These are phyloP conservation scores for Onychomys arenicola DNA, from an alignment of 2,797 vertebrate species.

Conservation along the genomic window DNA sequence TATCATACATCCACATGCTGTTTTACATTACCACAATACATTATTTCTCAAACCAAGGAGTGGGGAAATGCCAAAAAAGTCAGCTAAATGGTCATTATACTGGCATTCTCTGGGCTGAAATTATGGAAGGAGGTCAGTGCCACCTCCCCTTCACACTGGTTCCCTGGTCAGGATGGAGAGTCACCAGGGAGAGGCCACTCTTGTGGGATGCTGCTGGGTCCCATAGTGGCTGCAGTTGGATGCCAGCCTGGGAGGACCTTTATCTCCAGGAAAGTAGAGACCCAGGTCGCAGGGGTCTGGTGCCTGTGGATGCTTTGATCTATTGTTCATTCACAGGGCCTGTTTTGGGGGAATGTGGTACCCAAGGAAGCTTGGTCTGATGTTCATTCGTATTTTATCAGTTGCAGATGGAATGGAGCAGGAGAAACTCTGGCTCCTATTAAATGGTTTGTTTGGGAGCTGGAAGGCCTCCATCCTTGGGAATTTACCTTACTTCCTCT, in stretches of 20 bases:
- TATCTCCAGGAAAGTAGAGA: neutral
- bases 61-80: neutral
- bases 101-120: neutral
- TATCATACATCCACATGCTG: no score
- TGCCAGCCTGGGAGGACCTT: no score
- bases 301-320: rapidly evolving
- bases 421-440: rapidly evolving
- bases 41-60: neutral
- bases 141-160: rapidly evolving
- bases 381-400: rapidly evolving
- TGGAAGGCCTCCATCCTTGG: neutral
- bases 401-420: rapidly evolving
- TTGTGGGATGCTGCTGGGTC: neutral
- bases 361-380: neutral
- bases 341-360: neutral
- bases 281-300: rapidly evolving
- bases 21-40: neutral
- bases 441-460: neutral
- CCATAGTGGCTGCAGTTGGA: neutral
- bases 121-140: rapidly evolving
- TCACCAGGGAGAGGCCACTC: neutral
- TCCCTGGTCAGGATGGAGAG: rapidly evolving
- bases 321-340: rapidly evolving
- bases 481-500: no score
- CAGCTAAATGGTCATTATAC: neutral